phyloP scores from a whole-genome alignment of 2,113 vertebrate species.

The Neotoma lepida region DNA sequence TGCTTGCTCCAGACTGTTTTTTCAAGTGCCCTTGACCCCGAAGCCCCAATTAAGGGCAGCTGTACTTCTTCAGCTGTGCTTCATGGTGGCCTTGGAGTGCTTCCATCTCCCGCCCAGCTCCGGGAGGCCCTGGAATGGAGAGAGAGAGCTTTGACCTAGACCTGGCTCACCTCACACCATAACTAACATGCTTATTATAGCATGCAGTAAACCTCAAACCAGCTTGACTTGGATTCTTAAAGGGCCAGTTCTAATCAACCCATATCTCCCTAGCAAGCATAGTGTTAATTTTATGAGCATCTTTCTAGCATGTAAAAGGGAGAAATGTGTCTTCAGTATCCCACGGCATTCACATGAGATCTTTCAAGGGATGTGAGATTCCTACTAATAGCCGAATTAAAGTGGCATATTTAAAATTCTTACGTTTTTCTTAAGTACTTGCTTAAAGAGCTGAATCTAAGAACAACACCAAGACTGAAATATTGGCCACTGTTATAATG shows the following conservation, averaged over 20 bases:
- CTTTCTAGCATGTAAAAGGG: slow-evolving; percentile 24
- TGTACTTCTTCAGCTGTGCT: slow-evolving; percentile 69
- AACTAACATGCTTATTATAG: slow-evolving; percentile 71
- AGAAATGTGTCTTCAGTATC: slow-evolving; percentile 20
- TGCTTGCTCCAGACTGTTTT: slow-evolving; percentile 52
- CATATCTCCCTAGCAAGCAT: background rate
- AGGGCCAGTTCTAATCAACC: slow-evolving; percentile 43
- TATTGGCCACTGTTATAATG: background rate
- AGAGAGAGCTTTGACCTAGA: slow-evolving; percentile 67
- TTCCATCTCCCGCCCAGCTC: slow-evolving; percentile 59
- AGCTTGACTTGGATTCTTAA: slow-evolving; percentile 69
- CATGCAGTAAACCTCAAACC: slow-evolving; percentile 61
- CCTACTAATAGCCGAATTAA: slow-evolving; percentile 39
- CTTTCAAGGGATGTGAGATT: slow-evolving; percentile 45
- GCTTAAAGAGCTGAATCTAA: slow-evolving; percentile 55
- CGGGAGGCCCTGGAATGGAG: slow-evolving; percentile 63
- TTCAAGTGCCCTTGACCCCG: slow-evolving; percentile 47
- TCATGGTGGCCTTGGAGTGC: slow-evolving; percentile 76
- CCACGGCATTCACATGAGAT: slow-evolving; percentile 10
- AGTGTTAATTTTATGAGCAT: slow-evolving; percentile 33
- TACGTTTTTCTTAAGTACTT: background rate
- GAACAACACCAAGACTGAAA: slow-evolving; percentile 3
- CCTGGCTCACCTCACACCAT: slow-evolving; percentile 72
- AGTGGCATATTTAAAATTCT: background rate
- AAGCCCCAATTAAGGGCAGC: slow-evolving; percentile 67